Evolutionary conservation across 2,888 invertebrate genomes (phyloP).

Genomic region (Limnephilus marmoratus): DNA sequence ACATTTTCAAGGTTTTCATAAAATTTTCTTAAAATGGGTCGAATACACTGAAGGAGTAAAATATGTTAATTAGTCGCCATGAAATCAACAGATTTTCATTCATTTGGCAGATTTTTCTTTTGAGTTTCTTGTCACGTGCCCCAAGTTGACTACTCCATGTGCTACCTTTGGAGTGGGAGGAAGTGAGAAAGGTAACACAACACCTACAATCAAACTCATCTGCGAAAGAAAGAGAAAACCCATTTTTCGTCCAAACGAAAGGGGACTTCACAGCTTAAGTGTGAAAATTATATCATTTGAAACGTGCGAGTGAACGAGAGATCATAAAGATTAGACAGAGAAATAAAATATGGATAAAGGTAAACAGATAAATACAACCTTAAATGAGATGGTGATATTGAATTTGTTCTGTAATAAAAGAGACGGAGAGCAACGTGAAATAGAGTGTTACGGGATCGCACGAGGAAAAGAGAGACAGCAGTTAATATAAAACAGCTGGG

Average conservation of each 20-base stretch:
- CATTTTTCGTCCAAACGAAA: conserved; percentile 14
- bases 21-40: not conserved
- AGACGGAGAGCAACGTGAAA: not conserved
- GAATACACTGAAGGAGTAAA: not conserved
- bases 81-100: not conserved
- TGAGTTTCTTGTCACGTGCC: conserved; percentile 24
- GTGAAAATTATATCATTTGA: conserved; percentile 31
- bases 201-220: not conserved
- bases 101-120: not conserved
- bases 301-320: conserved; percentile 33
- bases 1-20: not conserved
- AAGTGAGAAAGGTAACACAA: not conserved
- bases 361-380: conserved; percentile 22
- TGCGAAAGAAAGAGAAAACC: conserved; percentile 8
- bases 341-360: not conserved
- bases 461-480: not conserved
- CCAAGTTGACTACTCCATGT: conserved; percentile 44
- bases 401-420: not conserved
- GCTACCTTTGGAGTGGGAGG: conserved; percentile 33
- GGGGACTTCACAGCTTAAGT: not conserved
- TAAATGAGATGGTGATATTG: not conserved
- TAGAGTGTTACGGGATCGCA: not conserved
- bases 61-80: not conserved
- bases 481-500: conserved; percentile 27
- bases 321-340: conserved; percentile 21